Base-by-base conservation (phyloP, 2,113 vertebrate genomes). In the Columba livia region DNA sequence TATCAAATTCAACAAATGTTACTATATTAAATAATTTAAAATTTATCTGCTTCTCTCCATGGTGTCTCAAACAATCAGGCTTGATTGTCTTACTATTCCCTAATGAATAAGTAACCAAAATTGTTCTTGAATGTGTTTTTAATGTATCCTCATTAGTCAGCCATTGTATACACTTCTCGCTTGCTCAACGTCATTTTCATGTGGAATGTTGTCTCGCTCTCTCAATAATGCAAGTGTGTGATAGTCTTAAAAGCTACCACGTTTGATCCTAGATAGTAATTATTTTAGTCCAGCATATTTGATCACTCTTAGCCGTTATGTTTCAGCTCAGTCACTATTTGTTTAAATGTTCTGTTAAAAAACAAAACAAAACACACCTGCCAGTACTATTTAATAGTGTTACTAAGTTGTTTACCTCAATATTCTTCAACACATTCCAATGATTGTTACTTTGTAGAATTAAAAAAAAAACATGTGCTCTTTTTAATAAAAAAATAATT, bases 41-140 rank as follows among this genome's bases (percentile, higher is more conserved):
- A 57, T 53, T 3, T 57, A 69, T 72, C 65, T 88, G 15, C 31
- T 79, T 88, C 50, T 85, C 8, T 78, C 40, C 21, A 70, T 56
- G 28, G 40, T 83, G 21, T 25, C 16, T 12, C 58, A 77, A 50
- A 57, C 29, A 88, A 88, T 65, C n/a, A 88, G 21, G 40, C 9
- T 56, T 74, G 60, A 84, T 86, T 86, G 29, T 78, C 64, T 56
- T 71, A 64, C 14, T 60, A 66, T 32, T 92, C 48, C 38, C n/a
- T 71, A 67, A 75, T 28, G 23, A 86, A 58, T 60, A 93, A 83
- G 9, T 32, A 90, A 83, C 12, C 7, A 84, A 40, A 77, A 79
- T 56, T 74, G 38, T n/a, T 90, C 47, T 62, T 82, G 56, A 66
- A 83, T 80, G 50, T 29, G 72, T 93, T 92, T 92, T 90, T 88